A percentile compares a stretch with the other conserved stretches of the same genome.
Evolutionary conservation across 2,113 vertebrate genomes (phyloP).

Genomic region (Elanoides forficatus): DNA sequence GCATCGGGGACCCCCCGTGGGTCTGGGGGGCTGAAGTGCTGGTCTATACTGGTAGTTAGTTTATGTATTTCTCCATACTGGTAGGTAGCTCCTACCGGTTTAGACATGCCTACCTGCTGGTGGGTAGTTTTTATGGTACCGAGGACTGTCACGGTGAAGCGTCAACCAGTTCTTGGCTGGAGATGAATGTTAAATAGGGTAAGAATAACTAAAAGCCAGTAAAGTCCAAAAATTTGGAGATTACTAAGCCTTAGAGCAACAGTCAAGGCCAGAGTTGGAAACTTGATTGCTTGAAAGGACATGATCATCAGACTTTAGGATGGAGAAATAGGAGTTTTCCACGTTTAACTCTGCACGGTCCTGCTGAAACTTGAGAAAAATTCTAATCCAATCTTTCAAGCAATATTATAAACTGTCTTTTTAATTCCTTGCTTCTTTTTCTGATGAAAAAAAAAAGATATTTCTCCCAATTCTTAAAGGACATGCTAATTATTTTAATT

Average conservation of each 20-base stretch:
- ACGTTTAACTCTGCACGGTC: neutral
- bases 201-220: neutral
- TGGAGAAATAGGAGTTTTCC: neutral
- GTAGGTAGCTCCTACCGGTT: neutral
- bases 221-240: neutral
- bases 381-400: neutral
- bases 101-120: neutral
- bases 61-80: fast-evolving
- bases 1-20: fast-evolving
- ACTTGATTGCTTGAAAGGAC: neutral
- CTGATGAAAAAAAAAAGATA: neutral
- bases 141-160: fast-evolving
- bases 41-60: neutral
- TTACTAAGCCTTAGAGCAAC: neutral
- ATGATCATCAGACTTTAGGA: neutral
- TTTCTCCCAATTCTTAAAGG: neutral
- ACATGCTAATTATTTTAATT: neutral
- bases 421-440: neutral
- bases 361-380: neutral
- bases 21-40: neutral
- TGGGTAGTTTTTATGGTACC: neutral
- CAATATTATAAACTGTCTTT: neutral
- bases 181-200: neutral
- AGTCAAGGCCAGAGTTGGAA: neutral
- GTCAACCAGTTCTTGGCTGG: neutral